A percentile compares a stretch with the other conserved stretches of the same genome.
phyloP scores from a whole-genome alignment of 2,797 vertebrate genomes.

The Catharus ustulatus region DNA sequence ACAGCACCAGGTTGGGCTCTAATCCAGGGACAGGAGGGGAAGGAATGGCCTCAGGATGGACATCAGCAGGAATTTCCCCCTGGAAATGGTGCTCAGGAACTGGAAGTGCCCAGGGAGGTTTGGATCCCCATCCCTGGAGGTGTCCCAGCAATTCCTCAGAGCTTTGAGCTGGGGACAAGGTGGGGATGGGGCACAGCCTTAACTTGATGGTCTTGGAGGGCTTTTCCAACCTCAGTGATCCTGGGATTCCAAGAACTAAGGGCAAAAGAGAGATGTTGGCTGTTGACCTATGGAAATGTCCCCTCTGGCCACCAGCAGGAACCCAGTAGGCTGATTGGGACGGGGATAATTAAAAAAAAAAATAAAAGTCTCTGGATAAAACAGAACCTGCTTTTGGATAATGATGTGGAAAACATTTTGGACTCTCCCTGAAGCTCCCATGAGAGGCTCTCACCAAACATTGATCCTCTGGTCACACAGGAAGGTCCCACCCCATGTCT shows the following conservation, averaged over 20 bases:
- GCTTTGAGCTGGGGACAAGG: not conserved
- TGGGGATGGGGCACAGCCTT: accelerated
- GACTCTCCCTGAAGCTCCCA: not conserved
- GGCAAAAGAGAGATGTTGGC: not conserved
- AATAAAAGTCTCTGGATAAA: not conserved
- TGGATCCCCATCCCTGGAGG: not conserved
- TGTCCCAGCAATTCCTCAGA: accelerated
- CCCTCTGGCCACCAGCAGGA: not conserved
- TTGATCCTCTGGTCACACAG: accelerated
- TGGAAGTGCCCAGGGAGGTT: not conserved
- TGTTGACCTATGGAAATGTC: not conserved
- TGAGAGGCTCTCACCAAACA: not conserved
- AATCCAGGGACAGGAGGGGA: not conserved
- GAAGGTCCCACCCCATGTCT: not conserved
- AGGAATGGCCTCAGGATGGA: not conserved
- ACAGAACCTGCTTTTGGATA: not conserved
- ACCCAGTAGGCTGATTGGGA: accelerated
- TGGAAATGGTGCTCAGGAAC: accelerated
- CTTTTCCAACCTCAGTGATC: not conserved
- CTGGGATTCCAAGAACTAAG: not conserved
- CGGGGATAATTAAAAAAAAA: not conserved
- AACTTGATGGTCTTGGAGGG: accelerated
- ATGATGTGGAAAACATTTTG: not conserved
- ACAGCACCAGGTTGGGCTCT: accelerated
- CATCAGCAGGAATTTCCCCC: not conserved